Evolutionary conservation across 2,113 vertebrate genomes (phyloP), one percentile per base, ranked within the genome.

Genomic region (Colius striatus): DNA sequence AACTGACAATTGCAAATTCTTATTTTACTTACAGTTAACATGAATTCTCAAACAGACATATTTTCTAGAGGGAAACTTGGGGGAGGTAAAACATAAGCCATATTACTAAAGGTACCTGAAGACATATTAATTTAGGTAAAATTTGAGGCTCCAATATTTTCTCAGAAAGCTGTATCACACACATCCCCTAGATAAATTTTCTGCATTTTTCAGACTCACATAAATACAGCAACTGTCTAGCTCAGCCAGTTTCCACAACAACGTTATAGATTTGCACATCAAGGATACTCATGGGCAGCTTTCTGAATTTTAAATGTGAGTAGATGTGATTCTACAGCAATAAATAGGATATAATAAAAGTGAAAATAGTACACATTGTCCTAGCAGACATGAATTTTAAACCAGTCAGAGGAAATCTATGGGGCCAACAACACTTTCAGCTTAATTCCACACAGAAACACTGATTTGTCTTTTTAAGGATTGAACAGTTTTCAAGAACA

Each of bases 101-200:
- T 70, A 48, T 54, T 74, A 87, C 61, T 58, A 62, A 67, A 74
- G 6, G 13, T 65, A 62, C 3, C 12, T 68, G 23, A 80, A 90
- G 21, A 26, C 19, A 68, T 38, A 20, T 2, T 63, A 38, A 5
- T 76, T 36, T n/a, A 58, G 30, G 9, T 25, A 88, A 85, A 88
- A 80, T 74, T 80, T 72, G 36, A 90, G 27, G 17, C 8, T 83
- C 29, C 34, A 12, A 1, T 66, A 34, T 66, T 94, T 91, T 88
- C n/a, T 85, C 50, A 70, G 38, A 36, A 54, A 85, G 16, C 47
- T 76, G 9, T n/a, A 66, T 47, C 30, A 36, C 41, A 72, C 20
- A 63, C 20, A 30, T 1, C 0, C 6, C 6, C 16, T n/a, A 19
- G 19, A 47, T 5, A 4, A 72, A 45, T 57, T 61, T 68, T 26